Conservation (phyloP, 1,140 invertebrate genomes). For the Argopecten irradians region DNA sequence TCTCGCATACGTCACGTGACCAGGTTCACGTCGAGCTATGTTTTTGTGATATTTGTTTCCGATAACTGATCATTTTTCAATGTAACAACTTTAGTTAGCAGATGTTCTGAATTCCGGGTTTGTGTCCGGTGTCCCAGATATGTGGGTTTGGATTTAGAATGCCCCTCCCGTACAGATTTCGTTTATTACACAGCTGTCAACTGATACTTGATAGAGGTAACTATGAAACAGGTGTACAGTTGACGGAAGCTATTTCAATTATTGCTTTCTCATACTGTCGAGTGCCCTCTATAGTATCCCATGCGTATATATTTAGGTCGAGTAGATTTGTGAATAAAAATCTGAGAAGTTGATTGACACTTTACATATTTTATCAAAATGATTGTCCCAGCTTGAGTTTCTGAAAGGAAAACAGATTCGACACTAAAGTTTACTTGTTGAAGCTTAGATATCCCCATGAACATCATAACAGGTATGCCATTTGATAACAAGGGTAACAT, state of each 20-base stretch:
- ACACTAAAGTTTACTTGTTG: neutral
- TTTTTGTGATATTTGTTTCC: conserved; percentile 12
- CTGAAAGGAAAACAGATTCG: neutral
- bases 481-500: too few species aligned
- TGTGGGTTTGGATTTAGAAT: neutral
- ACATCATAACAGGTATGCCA: too few species aligned
- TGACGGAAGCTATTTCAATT: neutral
- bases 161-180: conserved; percentile 13
- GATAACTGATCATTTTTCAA: conserved; percentile 10
- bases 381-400: neutral
- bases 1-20: neutral
- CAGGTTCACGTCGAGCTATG: neutral
- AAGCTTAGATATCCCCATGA: too few species aligned
- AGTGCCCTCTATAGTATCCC: neutral
- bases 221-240: neutral
- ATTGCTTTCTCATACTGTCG: conserved; percentile 21
- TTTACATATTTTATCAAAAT: conserved; percentile 24
- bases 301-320: neutral
- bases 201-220: neutral
- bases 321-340: conserved; percentile 23
- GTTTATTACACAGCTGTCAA: conserved; percentile 21
- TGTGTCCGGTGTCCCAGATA: neutral
- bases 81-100: conserved; percentile 10
- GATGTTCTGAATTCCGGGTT: neutral
- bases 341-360: neutral